These are phyloP conservation scores for Caenorhabditis sp. DNA, from an alignment of 2,888 invertebrate species.

Conservation along the genomic window DNA sequence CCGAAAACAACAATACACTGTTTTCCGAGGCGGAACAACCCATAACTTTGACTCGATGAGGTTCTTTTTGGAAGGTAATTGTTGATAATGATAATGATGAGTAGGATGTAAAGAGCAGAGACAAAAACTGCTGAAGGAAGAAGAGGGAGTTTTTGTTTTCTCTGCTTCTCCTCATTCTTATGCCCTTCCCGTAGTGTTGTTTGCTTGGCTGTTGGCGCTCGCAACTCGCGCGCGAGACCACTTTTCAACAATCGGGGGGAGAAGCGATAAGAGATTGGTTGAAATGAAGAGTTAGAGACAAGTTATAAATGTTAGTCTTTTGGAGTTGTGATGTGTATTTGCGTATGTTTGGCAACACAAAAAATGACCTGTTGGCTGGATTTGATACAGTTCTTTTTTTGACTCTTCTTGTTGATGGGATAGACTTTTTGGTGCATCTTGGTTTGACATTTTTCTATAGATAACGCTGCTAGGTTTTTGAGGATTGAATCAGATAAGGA, in stretches of 20 bases:
- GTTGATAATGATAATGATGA: background rate
- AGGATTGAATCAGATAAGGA: background rate
- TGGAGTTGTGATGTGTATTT: no score
- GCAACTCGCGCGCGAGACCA: background rate
- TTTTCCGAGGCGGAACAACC: no score
- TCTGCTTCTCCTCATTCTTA: no score
- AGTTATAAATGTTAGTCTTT: no score
- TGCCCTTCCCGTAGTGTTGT: background rate
- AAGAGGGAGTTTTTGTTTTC: background rate
- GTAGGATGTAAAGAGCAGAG: background rate
- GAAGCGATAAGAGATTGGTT: background rate
- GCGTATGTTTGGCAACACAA: no score
- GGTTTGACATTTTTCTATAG: no score
- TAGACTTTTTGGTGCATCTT: no score
- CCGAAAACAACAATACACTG: background rate
- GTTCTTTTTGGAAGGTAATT: background rate
- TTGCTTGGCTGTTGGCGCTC: background rate
- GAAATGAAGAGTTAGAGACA: conserved; percentile 9
- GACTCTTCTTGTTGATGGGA: no score
- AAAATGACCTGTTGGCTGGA: no score
- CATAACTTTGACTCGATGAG: background rate
- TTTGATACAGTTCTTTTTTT: no score
- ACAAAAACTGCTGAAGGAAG: background rate
- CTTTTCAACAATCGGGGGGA: background rate
- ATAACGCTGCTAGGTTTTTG: no score